These are phyloP conservation scores for Chloromyia formosa DNA, from an alignment of 2,888 invertebrate species.

Conservation along the genomic window DNA sequence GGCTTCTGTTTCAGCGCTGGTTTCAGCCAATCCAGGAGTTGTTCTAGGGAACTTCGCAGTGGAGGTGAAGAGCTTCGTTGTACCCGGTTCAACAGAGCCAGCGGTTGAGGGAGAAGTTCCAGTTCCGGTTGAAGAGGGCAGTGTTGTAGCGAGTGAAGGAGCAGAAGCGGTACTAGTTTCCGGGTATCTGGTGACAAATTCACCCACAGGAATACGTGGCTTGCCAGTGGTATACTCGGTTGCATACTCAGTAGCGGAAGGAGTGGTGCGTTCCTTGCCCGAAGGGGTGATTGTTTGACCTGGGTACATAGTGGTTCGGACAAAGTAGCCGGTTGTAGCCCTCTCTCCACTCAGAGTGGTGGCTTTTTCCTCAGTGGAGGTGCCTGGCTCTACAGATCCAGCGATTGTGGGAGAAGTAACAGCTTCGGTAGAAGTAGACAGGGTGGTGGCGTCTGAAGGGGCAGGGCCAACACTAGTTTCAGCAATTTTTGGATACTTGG, in stretches of 20 bases:
- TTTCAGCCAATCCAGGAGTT: background rate
- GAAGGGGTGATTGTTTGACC: background rate
- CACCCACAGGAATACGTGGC: background rate
- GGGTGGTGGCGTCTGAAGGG: background rate
- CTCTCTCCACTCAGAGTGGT: background rate
- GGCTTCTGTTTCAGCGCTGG: no score
- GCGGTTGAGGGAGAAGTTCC: background rate
- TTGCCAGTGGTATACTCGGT: background rate
- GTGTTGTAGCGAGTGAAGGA: background rate
- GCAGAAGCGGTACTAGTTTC: no score
- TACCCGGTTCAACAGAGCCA: background rate
- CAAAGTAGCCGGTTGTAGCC: background rate
- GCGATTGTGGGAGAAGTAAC: background rate
- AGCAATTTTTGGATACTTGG: background rate
- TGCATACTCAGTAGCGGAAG: no score
- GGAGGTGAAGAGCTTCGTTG: background rate
- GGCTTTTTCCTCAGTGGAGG: background rate
- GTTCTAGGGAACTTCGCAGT: background rate
- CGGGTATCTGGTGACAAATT: no score
- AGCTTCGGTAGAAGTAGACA: background rate
- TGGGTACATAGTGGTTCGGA: background rate
- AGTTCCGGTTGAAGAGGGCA: background rate
- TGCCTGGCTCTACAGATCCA: background rate
- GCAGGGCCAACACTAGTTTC: background rate
- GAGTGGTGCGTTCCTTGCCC: background rate